Percentiles rank a stretch among this genome's conserved stretches.
Conservation (phyloP, 2,113 vertebrate genomes). For the Gallinago jamesoni region DNA sequence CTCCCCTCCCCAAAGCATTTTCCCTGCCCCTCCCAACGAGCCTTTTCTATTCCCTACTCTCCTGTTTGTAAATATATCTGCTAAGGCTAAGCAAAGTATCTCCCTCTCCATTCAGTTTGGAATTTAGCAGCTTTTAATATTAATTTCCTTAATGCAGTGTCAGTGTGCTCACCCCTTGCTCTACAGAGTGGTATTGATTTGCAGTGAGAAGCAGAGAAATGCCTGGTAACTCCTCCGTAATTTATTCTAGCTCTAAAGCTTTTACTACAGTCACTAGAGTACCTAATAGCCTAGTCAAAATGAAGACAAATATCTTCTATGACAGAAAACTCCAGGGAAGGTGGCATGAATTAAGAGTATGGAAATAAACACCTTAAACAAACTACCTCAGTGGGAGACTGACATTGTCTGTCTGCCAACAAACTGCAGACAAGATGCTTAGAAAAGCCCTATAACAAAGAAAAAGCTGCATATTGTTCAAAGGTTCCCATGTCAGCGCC, state of each 20-base stretch:
- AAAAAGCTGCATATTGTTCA: not conserved
- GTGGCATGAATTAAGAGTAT: slow-evolving; percentile 7
- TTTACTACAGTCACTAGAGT: not conserved
- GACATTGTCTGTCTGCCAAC: not conserved
- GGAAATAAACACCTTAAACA: slow-evolving; percentile 59
- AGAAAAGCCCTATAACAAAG: not conserved
- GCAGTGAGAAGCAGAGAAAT: slow-evolving; percentile 22
- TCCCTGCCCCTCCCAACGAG: not conserved
- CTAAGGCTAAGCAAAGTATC: not conserved
- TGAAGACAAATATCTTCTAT: slow-evolving; percentile 22
- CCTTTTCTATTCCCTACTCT: not conserved
- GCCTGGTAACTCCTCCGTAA: not conserved
- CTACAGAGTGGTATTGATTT: slow-evolving; percentile 20
- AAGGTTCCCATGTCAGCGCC: slow-evolving; percentile 52
- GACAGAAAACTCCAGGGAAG: not conserved
- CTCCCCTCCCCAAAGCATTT: not conserved
- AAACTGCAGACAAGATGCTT: slow-evolving; percentile 21
- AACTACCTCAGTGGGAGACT: slow-evolving; percentile 8
- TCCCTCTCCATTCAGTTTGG: not conserved
- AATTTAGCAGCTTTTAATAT: slow-evolving; percentile 14
- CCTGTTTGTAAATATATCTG: not conserved
- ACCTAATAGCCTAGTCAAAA: slow-evolving; percentile 22
- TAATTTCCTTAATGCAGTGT: not conserved
- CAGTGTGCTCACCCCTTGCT: not conserved
- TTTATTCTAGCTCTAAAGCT: slow-evolving; percentile 40